Percentiles rank a stretch among this genome's conserved stretches.
These are phyloP conservation scores for Trachelus stipa DNA, from an alignment of 2,888 invertebrate species.

Conservation along the genomic window DNA sequence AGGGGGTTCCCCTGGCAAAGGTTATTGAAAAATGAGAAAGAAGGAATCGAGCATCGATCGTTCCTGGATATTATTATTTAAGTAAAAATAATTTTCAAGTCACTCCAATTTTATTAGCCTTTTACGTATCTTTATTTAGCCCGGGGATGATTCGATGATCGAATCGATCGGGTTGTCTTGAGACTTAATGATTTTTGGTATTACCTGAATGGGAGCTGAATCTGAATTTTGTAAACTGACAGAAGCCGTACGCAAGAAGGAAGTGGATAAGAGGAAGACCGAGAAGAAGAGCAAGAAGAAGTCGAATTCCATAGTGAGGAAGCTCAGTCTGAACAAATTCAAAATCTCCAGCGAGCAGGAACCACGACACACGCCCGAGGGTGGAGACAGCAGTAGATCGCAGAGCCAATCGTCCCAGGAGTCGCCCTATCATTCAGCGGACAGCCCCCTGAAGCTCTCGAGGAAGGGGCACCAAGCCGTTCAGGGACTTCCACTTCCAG, in stretches of 20 bases:
- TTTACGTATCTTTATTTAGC: neutral
- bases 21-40: constrained; percentile 18
- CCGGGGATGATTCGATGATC: neutral
- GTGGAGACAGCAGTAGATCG: constrained; percentile 58
- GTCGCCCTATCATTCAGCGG: constrained; percentile 47
- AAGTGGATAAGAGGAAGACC: constrained; percentile 28
- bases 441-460: constrained; percentile 38
- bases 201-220: neutral
- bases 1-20: constrained; percentile 35
- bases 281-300: constrained; percentile 51
- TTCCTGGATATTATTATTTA: neutral
- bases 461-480: constrained; percentile 7
- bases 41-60: neutral
- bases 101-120: neutral
- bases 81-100: neutral
- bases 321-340: constrained; percentile 58
- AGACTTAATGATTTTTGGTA: neutral
- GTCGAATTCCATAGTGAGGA: constrained; percentile 52
- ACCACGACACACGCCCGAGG: constrained; percentile 55
- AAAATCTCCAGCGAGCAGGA: constrained; percentile 43
- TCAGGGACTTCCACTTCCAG: constrained; percentile 13
- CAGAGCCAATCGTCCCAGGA: constrained; percentile 60
- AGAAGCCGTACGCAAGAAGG: constrained; percentile 30
- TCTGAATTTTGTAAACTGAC: neutral
- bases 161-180: neutral